Base-by-base conservation (phyloP, 2,797 vertebrate genomes). In the Parotocinclus haroldoi region DNA sequence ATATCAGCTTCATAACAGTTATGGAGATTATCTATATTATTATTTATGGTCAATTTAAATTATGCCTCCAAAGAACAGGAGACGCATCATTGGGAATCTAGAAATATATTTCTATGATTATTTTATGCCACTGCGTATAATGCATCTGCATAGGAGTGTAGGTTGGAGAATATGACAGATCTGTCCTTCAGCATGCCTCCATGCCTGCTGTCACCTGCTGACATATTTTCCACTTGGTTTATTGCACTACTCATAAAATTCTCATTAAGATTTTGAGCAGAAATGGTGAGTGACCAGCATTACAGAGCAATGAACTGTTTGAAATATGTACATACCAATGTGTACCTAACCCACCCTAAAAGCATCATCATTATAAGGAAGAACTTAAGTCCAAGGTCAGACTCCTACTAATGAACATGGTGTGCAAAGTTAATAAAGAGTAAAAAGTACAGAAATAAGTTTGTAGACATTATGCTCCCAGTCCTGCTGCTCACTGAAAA, bases 121-220 rank as follows among this genome's bases (percentile, higher is more conserved):
- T 75, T 71, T 72, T 80, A 76, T 66, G 74, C 51, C 54, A 58
- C 72, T 54, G 51, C 53, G 62, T 78, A 68, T 59, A 76, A 79
- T 77, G 70, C 68, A 79, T 79, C 75, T 79, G 75, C 78, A 79
- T 79, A 75, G 71, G 65, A 77, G 65, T 27, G 27, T 75, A 64
- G 48, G 65, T 64, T 38, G 12, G 16, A 54, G 57, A 60, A 53
- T 56, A 52, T 75, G 75, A 75, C 75, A 73, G 73, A 71, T 72
- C 62, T 63, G 78, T 77, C 75, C 75, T 73, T 75, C 73, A 76
- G 60, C 38, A 7, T 51, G 61, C 67, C 52, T 52, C 55, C 5
- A 51, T 66, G 60, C 42, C 65, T 63, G 65, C 54, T 71, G 73
- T 71, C 70, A 69, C 58, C 73, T 77, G 59, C 55, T 79, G 75